phyloP scores from a whole-genome alignment of 1,140 invertebrate genomes.

The Lucilia sericata region DNA sequence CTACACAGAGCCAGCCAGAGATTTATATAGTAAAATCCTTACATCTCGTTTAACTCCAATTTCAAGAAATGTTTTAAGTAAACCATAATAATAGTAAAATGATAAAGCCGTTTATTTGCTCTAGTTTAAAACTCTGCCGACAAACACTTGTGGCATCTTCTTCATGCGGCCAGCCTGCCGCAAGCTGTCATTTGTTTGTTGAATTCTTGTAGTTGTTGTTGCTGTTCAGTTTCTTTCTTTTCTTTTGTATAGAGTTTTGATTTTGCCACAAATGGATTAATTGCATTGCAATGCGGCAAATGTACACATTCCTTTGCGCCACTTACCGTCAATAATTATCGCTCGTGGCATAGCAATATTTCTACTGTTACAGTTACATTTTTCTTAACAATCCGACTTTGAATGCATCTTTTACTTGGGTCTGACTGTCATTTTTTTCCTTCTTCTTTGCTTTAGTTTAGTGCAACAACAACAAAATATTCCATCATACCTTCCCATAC shows the following conservation, averaged over 20 bases:
- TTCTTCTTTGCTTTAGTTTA: background rate
- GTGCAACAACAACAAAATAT: background rate
- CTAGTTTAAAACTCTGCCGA: slow-evolving; percentile 18
- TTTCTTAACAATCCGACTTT: slow-evolving; percentile 24
- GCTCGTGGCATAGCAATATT: slow-evolving; percentile 42
- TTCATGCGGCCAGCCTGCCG: slow-evolving; percentile 16
- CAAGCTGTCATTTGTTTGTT: slow-evolving; percentile 28
- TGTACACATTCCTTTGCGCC: slow-evolving; percentile 39
- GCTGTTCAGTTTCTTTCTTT: background rate
- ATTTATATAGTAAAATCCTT: too few relatives aligned
- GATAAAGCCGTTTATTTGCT: slow-evolving; percentile 14
- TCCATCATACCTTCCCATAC: slow-evolving; percentile 8
- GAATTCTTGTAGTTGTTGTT: background rate
- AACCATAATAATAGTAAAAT: background rate
- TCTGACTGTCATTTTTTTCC: background rate
- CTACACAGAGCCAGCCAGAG: too few relatives aligned
- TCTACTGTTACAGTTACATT: slow-evolving; percentile 43
- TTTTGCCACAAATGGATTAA: slow-evolving; percentile 42
- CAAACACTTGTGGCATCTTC: slow-evolving; percentile 43
- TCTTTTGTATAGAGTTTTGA: background rate
- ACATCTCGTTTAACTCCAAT: too few relatives aligned
- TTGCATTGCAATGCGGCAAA: slow-evolving; percentile 40
- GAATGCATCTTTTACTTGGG: background rate
- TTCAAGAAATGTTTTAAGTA: too few relatives aligned
- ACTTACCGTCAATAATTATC: slow-evolving; percentile 44